A percentile compares a stretch with the other conserved stretches of the same genome.
These are phyloP conservation scores for Sebastiscus tertius DNA, from an alignment of 2,797 vertebrate species.

Conservation along the genomic window DNA sequence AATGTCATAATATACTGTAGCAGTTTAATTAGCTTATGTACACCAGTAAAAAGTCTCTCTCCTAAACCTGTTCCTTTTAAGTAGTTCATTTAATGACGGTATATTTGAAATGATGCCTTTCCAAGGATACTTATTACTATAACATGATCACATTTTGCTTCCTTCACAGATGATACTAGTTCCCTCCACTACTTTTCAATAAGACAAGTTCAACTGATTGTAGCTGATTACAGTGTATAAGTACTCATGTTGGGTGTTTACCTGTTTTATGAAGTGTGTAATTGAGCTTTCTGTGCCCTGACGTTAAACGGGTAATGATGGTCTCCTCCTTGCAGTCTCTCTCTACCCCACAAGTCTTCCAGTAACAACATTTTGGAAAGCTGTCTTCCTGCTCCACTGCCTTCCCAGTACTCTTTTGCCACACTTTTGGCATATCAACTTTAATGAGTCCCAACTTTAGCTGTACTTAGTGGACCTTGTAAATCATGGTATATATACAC, in stretches of 20 bases:
- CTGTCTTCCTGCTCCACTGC: background rate
- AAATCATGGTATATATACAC: background rate
- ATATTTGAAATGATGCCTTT: background rate
- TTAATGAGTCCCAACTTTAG: slow-evolving; percentile 9
- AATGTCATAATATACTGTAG: background rate
- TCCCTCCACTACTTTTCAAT: slow-evolving; percentile 6
- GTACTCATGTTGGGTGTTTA: slow-evolving; percentile 46
- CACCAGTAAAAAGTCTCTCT: background rate
- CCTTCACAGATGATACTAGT: background rate
- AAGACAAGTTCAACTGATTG: slow-evolving; percentile 40
- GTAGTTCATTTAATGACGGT: background rate
- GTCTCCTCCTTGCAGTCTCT: slow-evolving; percentile 25
- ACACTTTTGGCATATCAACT: background rate
- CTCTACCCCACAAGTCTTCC: background rate
- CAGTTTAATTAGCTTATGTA: background rate
- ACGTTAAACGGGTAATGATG: slow-evolving; percentile 43
- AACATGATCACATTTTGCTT: background rate
- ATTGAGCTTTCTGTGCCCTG: slow-evolving; percentile 46
- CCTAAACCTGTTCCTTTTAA: background rate
- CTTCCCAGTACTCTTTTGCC: background rate
- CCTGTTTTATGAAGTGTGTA: slow-evolving; percentile 66
- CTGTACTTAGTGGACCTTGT: background rate
- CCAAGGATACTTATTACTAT: background rate
- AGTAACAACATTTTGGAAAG: background rate
- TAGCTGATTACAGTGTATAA: slow-evolving; percentile 39